Base-by-base conservation (phyloP, 1,140 invertebrate species). In the Achroia grisella region DNA sequence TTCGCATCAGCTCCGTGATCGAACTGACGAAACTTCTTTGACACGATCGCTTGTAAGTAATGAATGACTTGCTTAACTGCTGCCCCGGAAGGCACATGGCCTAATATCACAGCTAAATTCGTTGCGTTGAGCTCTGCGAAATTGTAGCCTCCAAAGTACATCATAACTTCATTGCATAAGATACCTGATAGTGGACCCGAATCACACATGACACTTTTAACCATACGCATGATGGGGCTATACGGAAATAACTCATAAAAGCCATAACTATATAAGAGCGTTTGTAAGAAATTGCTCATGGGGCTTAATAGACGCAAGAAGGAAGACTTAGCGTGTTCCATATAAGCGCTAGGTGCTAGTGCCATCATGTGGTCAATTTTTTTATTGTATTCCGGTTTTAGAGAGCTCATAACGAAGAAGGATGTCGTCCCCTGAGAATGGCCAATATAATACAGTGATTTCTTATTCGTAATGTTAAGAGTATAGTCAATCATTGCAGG, bases 351-450 rank as follows among this genome's bases (percentile, higher is more conserved):
- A 5, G 62, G 62, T 0, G 59, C 60, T 11, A 73, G 27, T 1
- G 52, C 44, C 27, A 56, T 58, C 4, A 63, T 12, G 0, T 63
- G 1, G 12, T 65, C 66, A 6, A 86, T 52, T 52, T 85, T 88
- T 3, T 71, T 44, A 51, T 88, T 88, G 51, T 89, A 89, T 36
- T 88, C 79, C 1, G 89, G 88, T 44, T 54, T 77, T 0, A 28
- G 42, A 1, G 62, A 47, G 6, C 45, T 52, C 1, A 87, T 68
- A 1, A 83, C 58, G 39, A 73, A 91, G 45, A 87, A 88, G 0
- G 75, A 52, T 0, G 88, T 89, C 1, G 89, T 93, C 10, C 93
- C 93, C 81, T 94, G 91, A 8, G 75, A 82, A 67, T 93, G 90
- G 1, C 89, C 90, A 30, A 90, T 70, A 12, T 88, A 88, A 35